Conservation (phyloP, 1,140 invertebrate genomes). For the Teleogryllus occipitalis region DNA sequence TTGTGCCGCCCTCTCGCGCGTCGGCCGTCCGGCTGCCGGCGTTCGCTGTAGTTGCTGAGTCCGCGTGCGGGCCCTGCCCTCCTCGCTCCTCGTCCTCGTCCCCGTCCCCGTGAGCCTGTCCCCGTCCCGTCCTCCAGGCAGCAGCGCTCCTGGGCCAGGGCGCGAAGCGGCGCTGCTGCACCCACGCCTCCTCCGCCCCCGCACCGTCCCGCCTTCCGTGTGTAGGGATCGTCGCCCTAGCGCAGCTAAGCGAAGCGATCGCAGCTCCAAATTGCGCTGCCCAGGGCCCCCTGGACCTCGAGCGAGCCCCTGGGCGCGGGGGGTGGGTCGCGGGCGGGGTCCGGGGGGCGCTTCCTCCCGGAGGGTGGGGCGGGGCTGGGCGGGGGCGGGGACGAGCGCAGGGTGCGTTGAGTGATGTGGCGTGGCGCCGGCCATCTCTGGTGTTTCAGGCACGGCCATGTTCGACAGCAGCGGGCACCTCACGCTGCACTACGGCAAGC, state of each 20-base stretch:
- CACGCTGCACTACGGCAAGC: constrained; percentile 81
- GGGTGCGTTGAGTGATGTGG: neutral
- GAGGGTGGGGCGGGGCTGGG: too few species aligned
- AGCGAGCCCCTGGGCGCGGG: neutral
- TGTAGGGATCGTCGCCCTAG: neutral
- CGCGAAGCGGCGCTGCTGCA: neutral
- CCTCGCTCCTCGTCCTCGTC: neutral
- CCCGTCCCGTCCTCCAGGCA: neutral
- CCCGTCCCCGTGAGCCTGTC: neutral
- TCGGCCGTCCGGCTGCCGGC: too few species aligned
- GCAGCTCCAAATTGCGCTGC: neutral
- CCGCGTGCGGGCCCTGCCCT: neutral
- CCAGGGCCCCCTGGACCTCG: neutral
- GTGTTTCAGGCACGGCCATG: neutral
- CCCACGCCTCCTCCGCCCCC: neutral
- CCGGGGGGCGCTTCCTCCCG: too few species aligned
- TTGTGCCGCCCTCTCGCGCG: too few species aligned
- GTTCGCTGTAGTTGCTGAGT: too few species aligned
- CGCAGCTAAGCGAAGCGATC: neutral
- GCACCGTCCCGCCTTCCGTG: neutral
- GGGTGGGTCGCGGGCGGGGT: too few species aligned
- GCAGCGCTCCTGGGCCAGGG: neutral
- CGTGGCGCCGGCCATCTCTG: neutral
- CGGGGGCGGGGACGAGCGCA: too few species aligned
- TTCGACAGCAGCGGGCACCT: constrained; percentile 45